Evolutionary conservation across 2,113 vertebrate genomes (phyloP).

Genomic region (Albula goreensis): DNA sequence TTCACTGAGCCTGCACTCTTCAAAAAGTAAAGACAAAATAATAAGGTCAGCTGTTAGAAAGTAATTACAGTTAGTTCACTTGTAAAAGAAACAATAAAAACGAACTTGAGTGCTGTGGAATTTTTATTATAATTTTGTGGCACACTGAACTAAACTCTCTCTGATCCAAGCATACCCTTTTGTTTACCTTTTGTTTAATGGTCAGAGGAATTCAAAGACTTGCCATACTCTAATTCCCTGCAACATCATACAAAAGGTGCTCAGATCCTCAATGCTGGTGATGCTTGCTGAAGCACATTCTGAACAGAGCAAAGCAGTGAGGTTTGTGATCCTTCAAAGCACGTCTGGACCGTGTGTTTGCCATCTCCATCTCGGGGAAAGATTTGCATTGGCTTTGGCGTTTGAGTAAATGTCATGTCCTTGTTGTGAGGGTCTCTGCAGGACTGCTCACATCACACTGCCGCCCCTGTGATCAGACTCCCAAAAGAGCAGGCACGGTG

Average conservation of each 20-base stretch:
- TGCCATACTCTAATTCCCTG: not conserved
- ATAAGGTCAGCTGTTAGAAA: not conserved
- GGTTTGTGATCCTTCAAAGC: not conserved
- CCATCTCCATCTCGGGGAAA: no score
- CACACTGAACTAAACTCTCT: not conserved
- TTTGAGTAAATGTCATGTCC: not conserved
- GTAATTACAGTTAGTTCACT: not conserved
- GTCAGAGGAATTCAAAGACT: not conserved
- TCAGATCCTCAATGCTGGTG: not conserved
- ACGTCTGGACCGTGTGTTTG: not conserved
- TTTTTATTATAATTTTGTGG: not conserved
- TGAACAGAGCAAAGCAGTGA: not conserved
- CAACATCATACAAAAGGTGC: not conserved
- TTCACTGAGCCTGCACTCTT: not conserved
- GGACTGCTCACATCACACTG: not conserved
- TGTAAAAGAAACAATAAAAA: not conserved
- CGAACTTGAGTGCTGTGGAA: not conserved
- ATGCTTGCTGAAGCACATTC: not conserved
- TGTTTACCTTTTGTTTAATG: not conserved
- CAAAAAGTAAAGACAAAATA: not conserved
- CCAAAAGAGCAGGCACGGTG: not conserved
- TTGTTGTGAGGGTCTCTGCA: not conserved
- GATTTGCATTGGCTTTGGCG: not conserved
- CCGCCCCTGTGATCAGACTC: not conserved
- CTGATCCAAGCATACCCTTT: not conserved